Conservation (phyloP, 2,113 vertebrate species). For the Lanius collurio region DNA sequence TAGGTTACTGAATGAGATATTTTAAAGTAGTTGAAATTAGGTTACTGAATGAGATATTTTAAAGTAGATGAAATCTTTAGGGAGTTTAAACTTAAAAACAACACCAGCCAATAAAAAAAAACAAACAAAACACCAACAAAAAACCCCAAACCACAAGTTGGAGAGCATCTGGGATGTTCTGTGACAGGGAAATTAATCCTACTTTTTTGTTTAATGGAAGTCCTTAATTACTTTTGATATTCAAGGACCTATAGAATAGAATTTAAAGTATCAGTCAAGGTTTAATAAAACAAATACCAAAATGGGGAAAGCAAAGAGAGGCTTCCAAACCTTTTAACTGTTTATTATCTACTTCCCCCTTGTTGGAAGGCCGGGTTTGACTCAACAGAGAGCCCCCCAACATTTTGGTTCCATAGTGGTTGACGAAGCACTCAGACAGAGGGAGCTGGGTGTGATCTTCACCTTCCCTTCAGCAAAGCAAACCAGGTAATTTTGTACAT, state of each 20-base stretch:
- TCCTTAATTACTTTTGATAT: background rate
- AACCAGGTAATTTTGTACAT: background rate
- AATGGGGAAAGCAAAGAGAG: background rate
- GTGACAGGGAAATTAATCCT: background rate
- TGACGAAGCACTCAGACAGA: background rate
- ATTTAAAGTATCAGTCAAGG: background rate
- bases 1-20: background rate
- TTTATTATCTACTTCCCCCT: background rate
- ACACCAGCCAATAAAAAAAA: accelerated
- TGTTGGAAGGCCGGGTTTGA: background rate
- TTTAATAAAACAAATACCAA: background rate
- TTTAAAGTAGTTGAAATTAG: background rate
- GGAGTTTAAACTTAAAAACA: background rate
- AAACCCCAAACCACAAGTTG: background rate
- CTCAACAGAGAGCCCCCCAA: background rate
- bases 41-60: background rate
- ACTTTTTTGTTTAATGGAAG: background rate
- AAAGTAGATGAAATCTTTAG: background rate
- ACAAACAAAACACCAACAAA: too few relatives aligned
- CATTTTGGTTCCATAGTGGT: accelerated
- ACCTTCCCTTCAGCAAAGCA: background rate
- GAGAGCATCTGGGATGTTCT: background rate
- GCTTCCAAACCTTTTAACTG: background rate
- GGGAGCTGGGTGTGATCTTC: background rate
- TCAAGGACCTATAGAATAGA: background rate